These are phyloP conservation scores for Eremophila alpestris DNA, from an alignment of 2,797 vertebrate genomes.

Conservation along the genomic window DNA sequence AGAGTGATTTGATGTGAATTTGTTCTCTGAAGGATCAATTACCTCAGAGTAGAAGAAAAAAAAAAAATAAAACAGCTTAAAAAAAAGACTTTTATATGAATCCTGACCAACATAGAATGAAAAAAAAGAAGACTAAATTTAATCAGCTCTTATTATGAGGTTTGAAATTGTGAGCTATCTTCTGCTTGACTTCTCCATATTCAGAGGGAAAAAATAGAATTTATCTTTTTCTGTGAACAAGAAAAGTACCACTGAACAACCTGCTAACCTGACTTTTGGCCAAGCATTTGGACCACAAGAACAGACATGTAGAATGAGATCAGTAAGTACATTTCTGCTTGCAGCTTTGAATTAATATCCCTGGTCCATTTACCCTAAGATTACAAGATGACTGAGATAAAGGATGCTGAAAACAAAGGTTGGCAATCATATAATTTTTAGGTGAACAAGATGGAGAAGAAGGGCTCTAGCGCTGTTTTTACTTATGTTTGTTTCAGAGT, in stretches of 20 bases:
- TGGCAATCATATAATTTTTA: neutral
- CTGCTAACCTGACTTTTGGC: neutral
- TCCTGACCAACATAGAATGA: neutral
- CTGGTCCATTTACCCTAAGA: neutral
- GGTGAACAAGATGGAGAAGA: neutral
- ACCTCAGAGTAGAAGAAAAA: neutral
- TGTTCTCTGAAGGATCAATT: neutral
- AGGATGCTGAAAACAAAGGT: neutral
- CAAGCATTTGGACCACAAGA: neutral
- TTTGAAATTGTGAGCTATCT: neutral
- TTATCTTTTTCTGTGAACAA: neutral
- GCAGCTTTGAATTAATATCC: neutral
- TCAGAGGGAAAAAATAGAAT: accelerated
- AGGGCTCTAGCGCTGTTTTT: neutral
- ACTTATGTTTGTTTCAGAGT: neutral
- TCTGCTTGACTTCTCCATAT: neutral
- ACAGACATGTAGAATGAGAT: neutral
- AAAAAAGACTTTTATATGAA: neutral
- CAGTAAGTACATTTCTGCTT: neutral
- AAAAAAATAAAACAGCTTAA: neutral
- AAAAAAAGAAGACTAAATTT: neutral
- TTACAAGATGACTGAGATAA: neutral
- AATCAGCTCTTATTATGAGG: neutral
- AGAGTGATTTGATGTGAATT: neutral
- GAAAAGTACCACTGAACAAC: neutral